Evolutionary conservation across 2,888 invertebrate genomes (phyloP), one percentile per base, ranked within the genome.

Genomic region (Polia nebulosa): DNA sequence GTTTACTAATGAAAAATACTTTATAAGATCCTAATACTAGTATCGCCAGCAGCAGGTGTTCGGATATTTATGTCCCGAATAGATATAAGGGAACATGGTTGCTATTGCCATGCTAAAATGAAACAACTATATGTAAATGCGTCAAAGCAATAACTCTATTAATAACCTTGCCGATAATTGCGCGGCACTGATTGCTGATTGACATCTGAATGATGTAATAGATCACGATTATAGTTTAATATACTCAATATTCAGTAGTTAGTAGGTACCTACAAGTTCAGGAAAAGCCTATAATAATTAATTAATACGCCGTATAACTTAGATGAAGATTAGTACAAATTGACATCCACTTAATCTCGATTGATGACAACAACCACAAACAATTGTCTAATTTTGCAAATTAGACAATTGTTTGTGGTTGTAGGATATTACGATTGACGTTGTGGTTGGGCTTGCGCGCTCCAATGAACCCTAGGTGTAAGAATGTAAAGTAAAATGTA

Each of bases 121-220:
- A 41, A 0, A 41, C 3, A 0, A 41, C 41, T 41, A 9, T 13
- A 13, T 34, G 8, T 32, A 9, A 27, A 52, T 49, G 22, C 45
- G 34, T 62, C 63, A 56, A 60, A 60, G 64, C 53, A 53, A 53
- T 65, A 59, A 55, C 25, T 59, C 49, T 36, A 67, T 59, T 51
- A 70, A 63, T 67, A 63, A 57, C 47, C 45, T 56, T 20, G 0
- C 17, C 9, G 15, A 39, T 73, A 65, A 62, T 52, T 53, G 20
- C 66, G 34, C n/a, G 52, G 25, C 55, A 68, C 63, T 80, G 64
- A 32, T 7, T 39, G 22, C 20, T 80, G 80, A 81, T 76, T 80
- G 82, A 65, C 76, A 63, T 52, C 27, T 72, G 73, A 73, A 73
- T 82, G 39, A 51, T 59, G 45, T 56, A 62, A 59, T 67, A 57